phyloP scores from a whole-genome alignment of 2,888 invertebrate genomes.

The Zootermopsis nevadensis region DNA sequence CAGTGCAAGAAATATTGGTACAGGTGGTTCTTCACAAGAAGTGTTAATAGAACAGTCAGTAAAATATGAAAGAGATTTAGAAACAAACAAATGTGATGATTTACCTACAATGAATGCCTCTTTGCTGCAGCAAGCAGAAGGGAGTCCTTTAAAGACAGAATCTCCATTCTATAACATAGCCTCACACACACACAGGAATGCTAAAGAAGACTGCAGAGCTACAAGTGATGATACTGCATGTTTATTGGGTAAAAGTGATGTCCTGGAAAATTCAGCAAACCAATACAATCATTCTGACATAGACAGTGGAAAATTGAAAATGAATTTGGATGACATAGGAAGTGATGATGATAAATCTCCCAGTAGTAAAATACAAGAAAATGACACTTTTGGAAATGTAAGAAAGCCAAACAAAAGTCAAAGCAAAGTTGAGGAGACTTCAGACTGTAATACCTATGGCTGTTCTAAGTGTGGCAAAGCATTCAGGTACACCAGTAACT shows the following conservation, averaged over 20 bases:
- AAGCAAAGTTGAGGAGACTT: not conserved
- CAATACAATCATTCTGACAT: not conserved
- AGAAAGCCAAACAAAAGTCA: not conserved
- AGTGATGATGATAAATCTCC: not conserved
- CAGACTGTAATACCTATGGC: not conserved
- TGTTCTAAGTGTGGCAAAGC: constrained; percentile 22
- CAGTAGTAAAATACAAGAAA: not conserved
- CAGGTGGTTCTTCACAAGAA: not conserved
- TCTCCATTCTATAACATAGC: no score
- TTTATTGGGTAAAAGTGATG: not conserved
- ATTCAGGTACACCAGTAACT: not conserved
- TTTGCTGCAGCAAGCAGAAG: not conserved
- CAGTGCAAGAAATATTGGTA: not conserved
- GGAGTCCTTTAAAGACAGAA: not conserved
- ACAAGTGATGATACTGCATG: not conserved
- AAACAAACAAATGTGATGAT: not conserved
- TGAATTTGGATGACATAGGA: not conserved
- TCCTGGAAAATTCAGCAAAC: not conserved
- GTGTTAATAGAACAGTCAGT: not conserved
- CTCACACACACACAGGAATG: not conserved
- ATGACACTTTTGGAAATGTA: not conserved
- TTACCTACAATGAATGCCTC: not conserved
- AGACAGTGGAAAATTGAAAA: not conserved
- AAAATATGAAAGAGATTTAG: not conserved
- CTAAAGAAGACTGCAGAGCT: not conserved